Conservation (phyloP, 1,140 invertebrate species). For the Caenorhabditis briggsae region DNA sequence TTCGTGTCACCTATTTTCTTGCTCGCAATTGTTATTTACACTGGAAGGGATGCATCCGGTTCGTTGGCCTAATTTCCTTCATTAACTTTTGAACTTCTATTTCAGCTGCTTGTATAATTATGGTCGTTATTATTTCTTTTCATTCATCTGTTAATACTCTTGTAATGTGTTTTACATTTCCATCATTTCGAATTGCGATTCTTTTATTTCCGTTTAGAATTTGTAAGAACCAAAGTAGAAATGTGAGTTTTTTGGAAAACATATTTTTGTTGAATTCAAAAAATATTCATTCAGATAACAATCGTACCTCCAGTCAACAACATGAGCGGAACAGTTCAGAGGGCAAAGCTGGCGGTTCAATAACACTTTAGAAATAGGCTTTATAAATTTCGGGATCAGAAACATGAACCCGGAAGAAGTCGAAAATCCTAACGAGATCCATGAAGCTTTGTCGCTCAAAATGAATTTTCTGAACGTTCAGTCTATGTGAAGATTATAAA, state of each 20-base stretch:
- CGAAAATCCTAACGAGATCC: conserved; percentile 29
- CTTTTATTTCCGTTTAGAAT: neutral
- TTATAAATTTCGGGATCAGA: conserved; percentile 44
- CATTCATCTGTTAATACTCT: conserved; percentile 26
- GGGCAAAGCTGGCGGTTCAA: neutral
- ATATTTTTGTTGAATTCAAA: neutral
- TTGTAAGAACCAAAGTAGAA: conserved; percentile 29
- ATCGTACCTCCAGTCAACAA: conserved; percentile 26
- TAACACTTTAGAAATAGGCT: conserved; percentile 24
- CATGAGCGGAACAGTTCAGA: neutral
- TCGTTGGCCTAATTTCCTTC: neutral
- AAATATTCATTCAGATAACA: conserved; percentile 20
- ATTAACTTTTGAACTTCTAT: neutral
- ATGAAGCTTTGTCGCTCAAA: conserved; percentile 37
- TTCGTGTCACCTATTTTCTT: neutral
- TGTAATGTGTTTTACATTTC: conserved; percentile 26
- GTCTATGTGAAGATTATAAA: neutral
- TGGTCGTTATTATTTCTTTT: conserved; percentile 29
- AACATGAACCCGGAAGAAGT: conserved; percentile 38
- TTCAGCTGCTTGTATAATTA: conserved; percentile 8
- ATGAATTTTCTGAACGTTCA: conserved; percentile 27
- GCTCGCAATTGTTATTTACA: neutral
- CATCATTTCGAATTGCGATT: conserved; percentile 15
- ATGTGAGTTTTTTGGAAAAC: neutral
- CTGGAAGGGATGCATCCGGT: conserved; percentile 17